Percentiles rank a stretch among this genome's conserved stretches.
Conservation (phyloP, 2,797 vertebrate genomes). For the Hippocampus kuda region DNA sequence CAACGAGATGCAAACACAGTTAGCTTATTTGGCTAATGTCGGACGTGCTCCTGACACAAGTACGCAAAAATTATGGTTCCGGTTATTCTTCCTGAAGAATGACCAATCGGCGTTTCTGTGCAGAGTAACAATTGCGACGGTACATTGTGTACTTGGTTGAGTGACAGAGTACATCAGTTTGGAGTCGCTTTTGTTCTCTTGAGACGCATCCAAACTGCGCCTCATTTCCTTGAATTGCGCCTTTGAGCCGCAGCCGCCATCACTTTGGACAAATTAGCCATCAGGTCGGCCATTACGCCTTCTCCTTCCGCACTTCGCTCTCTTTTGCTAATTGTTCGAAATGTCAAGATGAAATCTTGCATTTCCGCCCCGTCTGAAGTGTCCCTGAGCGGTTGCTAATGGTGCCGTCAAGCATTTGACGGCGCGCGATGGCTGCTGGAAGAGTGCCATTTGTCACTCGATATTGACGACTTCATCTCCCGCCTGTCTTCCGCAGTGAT, state of each 20-base stretch:
- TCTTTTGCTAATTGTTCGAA: background rate
- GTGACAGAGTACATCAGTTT: background rate
- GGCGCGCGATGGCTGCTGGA: background rate
- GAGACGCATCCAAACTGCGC: background rate
- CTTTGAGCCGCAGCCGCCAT: background rate
- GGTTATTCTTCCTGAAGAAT: no score
- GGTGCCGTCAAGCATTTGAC: background rate
- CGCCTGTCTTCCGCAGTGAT: conserved; percentile 51
- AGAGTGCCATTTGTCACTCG: conserved; percentile 1
- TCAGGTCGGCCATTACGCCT: background rate
- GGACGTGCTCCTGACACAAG: no score
- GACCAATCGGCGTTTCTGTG: no score
- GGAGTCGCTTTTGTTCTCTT: background rate
- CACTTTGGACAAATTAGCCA: background rate
- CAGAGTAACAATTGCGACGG: background rate
- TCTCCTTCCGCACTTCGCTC: background rate
- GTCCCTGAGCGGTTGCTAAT: background rate
- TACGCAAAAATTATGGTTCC: no score
- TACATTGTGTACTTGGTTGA: background rate
- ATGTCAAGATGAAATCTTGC: background rate
- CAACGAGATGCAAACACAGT: no score
- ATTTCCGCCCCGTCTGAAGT: background rate
- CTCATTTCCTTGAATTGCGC: background rate
- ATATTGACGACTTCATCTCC: conserved; percentile 6
- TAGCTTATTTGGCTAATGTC: no score